phyloP scores from a whole-genome alignment of 1,140 invertebrate species.

The Geopemphigus sp. region DNA sequence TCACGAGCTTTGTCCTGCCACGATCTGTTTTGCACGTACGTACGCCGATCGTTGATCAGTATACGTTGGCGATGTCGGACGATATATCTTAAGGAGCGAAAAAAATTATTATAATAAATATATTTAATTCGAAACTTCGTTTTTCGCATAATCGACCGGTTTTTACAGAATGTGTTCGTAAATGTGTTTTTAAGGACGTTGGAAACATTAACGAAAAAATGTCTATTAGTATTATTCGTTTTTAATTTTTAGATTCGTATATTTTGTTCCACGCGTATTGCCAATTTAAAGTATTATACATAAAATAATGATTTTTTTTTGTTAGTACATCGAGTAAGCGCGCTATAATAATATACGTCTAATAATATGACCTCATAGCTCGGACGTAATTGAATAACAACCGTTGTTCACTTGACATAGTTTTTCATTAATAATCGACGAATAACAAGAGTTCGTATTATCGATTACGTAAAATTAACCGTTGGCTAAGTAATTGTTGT shows the following conservation, averaged over 20 bases:
- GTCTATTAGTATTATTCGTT: too few species aligned
- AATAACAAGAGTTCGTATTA: background rate
- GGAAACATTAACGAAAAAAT: too few species aligned
- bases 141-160: too few species aligned
- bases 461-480: slow-evolving; percentile 2
- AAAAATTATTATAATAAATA: background rate
- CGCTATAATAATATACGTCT: too few species aligned
- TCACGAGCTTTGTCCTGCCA: slow-evolving; percentile 39
- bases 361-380: background rate
- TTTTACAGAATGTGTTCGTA: too few species aligned
- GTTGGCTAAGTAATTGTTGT: slow-evolving; percentile 15
- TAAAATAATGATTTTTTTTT: background rate
- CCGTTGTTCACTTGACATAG: background rate
- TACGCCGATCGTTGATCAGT: background rate
- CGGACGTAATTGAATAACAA: background rate
- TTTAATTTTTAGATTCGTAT: too few species aligned
- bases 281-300: background rate
- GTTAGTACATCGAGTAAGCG: too few species aligned
- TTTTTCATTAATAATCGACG: background rate
- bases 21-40: background rate
- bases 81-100: background rate
- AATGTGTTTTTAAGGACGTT: too few species aligned
- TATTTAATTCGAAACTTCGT: background rate
- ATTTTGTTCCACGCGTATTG: too few species aligned
- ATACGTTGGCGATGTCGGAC: background rate